Evolutionary conservation across 2,113 vertebrate species (phyloP).

Genomic region (Amphilophus citrinellus): DNA sequence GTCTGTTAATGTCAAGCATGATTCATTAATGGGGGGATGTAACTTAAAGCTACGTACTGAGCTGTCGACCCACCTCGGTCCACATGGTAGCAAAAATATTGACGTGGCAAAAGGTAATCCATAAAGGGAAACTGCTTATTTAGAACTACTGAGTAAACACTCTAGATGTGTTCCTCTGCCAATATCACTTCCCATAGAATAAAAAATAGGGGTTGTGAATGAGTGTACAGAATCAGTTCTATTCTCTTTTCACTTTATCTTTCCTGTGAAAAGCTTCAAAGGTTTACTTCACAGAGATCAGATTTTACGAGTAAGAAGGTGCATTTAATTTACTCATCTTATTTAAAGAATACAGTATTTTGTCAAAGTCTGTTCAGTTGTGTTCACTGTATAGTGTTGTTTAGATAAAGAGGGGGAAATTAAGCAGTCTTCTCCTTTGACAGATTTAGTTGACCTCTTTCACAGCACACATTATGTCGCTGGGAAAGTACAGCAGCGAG

Average conservation of each 20-base stretch:
- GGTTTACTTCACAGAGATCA: not conserved
- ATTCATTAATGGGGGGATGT: constrained; percentile 13
- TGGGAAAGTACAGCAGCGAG: not conserved
- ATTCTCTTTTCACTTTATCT: not conserved
- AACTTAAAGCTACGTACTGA: constrained; percentile 19
- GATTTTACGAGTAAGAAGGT: constrained; percentile 1
- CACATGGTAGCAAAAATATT: not conserved
- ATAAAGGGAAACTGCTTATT: not conserved
- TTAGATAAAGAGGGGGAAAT: not conserved
- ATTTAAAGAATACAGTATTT: not conserved
- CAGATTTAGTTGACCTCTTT: not conserved
- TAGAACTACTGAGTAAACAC: not conserved
- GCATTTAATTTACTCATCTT: not conserved
- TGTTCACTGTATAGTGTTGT: not conserved
- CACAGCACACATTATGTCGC: not conserved
- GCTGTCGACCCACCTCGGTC: not conserved
- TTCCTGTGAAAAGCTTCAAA: not conserved
- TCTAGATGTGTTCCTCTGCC: constrained; percentile 7
- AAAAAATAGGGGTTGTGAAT: not conserved
- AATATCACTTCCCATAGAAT: not conserved
- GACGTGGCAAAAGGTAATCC: not conserved
- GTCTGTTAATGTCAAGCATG: constrained; percentile 26
- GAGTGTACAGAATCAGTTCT: not conserved
- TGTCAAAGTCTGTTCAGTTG: too few relatives aligned
- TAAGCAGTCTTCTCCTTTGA: not conserved